A percentile compares a stretch with the other conserved stretches of the same genome.
Conservation (phyloP, 2,888 invertebrate genomes). For the Pomacea canaliculata region DNA sequence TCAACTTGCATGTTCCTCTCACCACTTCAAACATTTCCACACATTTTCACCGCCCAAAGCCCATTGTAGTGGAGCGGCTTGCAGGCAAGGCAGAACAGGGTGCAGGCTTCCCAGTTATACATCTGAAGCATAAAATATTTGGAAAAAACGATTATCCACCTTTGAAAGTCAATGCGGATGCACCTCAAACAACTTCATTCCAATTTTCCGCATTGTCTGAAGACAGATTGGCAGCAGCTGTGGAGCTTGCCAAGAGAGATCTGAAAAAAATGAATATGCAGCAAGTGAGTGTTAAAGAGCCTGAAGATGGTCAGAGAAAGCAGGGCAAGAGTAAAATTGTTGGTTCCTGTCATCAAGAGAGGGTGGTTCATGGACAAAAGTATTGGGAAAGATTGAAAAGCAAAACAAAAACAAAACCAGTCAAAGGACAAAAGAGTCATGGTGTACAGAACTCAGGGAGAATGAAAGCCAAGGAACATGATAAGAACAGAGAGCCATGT, state of each 20-base stretch:
- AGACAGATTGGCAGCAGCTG: slow-evolving; percentile 57
- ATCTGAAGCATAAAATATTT: background rate
- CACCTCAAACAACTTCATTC: slow-evolving; percentile 18
- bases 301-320: slow-evolving; percentile 2
- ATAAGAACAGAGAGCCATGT: slow-evolving; percentile 43
- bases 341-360: slow-evolving; percentile 34
- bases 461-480: slow-evolving; percentile 46
- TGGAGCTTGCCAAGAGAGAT: slow-evolving; percentile 59
- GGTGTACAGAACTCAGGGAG: slow-evolving; percentile 3
- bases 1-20: slow-evolving; percentile 56
- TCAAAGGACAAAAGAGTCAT: slow-evolving; percentile 32
- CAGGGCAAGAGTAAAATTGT: slow-evolving; percentile 2
- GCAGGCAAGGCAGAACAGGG: background rate
- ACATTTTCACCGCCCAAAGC: slow-evolving; percentile 37
- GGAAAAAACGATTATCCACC: too few relatives aligned
- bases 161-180: background rate
- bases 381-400: slow-evolving; percentile 38
- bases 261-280: slow-evolving; percentile 54
- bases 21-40: slow-evolving; percentile 48
- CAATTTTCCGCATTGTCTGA: slow-evolving; percentile 52
- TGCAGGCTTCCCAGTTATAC: slow-evolving; percentile 13
- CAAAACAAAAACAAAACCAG: slow-evolving; percentile 19
- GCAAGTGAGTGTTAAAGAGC: slow-evolving; percentile 5
- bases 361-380: slow-evolving; percentile 34
- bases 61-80: slow-evolving; percentile 44